Base-by-base conservation (phyloP, 2,888 invertebrate species). In the Poecilobothrus nobilitatus region DNA sequence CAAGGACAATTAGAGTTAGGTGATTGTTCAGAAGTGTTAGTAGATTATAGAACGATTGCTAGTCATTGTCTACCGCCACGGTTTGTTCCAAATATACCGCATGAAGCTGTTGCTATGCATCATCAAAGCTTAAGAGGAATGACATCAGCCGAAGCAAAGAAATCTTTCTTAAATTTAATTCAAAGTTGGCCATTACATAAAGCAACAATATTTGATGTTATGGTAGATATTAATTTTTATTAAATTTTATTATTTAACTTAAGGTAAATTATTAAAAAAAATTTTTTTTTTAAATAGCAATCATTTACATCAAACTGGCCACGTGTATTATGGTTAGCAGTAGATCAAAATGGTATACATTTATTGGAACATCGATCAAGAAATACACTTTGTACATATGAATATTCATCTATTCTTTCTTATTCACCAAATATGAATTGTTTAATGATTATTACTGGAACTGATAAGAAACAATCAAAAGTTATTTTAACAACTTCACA, bases 251-350 rank as follows among this genome's bases (percentile, higher is more conserved):
- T 27, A 27, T n/a, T 21, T 67, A 37, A 41, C n/a, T n/a, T n/a
- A n/a, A n/a, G 5, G n/a, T 37, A 22, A 7, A 65, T 37, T 27
- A 10, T 22, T 4, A 63, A 22, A 9, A 27, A n/a, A 3, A 21
- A 21, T 15, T 18, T 69, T 81, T 82, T 61, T 41, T 2, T 41
- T 18, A 1, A 4, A 53, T 81, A 93, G 92, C 96, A 97, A 90
- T 93, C 94, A 15, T 96, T 95, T 80, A 95, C 96, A 18, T 95
- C 95, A 34, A 94, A 94, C 82, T 95, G 97, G 93, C 96, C 97
- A 37, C 88, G 95, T 76, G 89, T 91, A 64, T 84, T 97, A 65
- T 95, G 96, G 94, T 84, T 97, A 74, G 95, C 94, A 33, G 92
- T 97, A 67, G 95, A 96, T 83, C 95, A 95, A 80, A 88, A 88